Conservation (phyloP, 2,797 vertebrate species). For the Naso thynnoides region DNA sequence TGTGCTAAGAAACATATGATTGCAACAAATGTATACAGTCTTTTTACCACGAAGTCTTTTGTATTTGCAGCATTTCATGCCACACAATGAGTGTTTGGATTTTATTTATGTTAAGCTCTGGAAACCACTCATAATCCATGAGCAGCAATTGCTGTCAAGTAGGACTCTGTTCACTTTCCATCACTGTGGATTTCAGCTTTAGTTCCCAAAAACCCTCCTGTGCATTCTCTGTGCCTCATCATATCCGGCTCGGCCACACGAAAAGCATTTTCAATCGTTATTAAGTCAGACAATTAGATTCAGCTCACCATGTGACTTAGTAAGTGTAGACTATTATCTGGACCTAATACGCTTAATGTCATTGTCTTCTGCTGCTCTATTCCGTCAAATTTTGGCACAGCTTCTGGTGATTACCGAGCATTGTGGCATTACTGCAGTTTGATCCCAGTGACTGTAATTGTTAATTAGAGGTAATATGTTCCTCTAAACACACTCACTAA, state of each 20-base stretch:
- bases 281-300: slow-evolving; percentile 72
- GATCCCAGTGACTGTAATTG: slow-evolving; percentile 66
- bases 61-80: slow-evolving; percentile 26
- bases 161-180: slow-evolving; percentile 44
- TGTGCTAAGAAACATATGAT: too few species aligned
- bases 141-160: slow-evolving; percentile 52
- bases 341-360: slow-evolving; percentile 72
- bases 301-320: slow-evolving; percentile 61
- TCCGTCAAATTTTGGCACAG: slow-evolving; percentile 61
- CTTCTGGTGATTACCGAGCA: slow-evolving; percentile 56
- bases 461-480: slow-evolving; percentile 58
- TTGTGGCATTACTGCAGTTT: slow-evolving; percentile 42
- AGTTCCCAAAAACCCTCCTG: slow-evolving; percentile 22
- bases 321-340: slow-evolving; percentile 73
- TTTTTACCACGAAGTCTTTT: slow-evolving; percentile 4
- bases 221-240: slow-evolving; percentile 44
- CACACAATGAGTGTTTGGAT: slow-evolving; percentile 27
- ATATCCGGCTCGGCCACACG: slow-evolving; percentile 45
- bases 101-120: slow-evolving; percentile 72
- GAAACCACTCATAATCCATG: slow-evolving; percentile 42
- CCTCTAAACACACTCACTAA: slow-evolving; percentile 60
- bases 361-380: slow-evolving; percentile 51
- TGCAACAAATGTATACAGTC: too few species aligned
- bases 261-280: slow-evolving; percentile 61
- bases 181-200: slow-evolving; percentile 47